A percentile compares a stretch with the other conserved stretches of the same genome.
Conservation (phyloP, 2,113 vertebrate species). For the Mungos mungo region DNA sequence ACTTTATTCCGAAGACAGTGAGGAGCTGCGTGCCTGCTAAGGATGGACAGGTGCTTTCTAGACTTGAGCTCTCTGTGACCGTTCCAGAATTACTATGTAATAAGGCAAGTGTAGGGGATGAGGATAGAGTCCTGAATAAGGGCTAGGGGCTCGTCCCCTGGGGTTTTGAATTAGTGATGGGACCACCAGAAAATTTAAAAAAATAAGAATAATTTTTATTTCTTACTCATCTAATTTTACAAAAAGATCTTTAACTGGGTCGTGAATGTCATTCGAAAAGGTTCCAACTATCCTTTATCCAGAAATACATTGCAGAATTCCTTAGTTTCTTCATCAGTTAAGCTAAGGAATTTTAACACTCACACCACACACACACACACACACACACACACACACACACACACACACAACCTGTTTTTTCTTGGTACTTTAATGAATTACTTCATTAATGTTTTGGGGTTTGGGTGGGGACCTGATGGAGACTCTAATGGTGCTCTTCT, state of each 20-base stretch:
- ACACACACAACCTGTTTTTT: neutral
- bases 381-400: no score
- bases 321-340: neutral
- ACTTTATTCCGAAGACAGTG: neutral
- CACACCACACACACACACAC: neutral
- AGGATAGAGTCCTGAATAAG: neutral
- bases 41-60: neutral
- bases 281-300: neutral
- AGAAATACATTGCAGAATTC: neutral
- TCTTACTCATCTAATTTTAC: neutral
- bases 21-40: neutral
- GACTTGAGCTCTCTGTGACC: neutral
- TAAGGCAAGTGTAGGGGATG: neutral
- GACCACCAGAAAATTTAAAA: neutral
- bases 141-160: neutral
- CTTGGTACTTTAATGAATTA: neutral
- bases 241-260: neutral
- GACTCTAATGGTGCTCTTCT: neutral
- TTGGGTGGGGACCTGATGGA: neutral
- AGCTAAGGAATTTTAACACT: neutral
- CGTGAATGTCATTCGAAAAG: neutral
- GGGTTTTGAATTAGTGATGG: neutral
- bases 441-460: neutral
- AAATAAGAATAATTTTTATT: neutral
- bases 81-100: neutral